Evolutionary conservation across 2,797 vertebrate species (phyloP).

Genomic region (Sebastes kiyomatsui): DNA sequence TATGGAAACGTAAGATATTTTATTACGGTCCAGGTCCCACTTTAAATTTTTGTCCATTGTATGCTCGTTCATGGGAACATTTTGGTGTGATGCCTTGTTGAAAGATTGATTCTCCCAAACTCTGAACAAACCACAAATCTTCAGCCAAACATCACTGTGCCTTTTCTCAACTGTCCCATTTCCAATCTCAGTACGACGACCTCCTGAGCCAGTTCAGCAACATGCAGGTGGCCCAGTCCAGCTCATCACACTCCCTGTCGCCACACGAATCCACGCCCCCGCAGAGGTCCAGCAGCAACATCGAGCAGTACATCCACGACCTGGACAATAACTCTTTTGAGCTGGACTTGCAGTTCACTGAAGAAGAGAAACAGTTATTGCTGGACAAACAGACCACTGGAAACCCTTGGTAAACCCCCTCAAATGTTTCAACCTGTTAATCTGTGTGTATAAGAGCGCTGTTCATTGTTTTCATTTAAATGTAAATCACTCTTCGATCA

Average conservation of each 20-base stretch:
- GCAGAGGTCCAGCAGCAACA: constrained; percentile 92
- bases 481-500: not conserved
- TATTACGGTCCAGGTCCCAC: not conserved
- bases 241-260: constrained; percentile 88
- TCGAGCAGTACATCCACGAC: constrained; percentile 98
- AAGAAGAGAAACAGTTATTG: constrained; percentile 93
- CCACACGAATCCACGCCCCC: constrained; percentile 83
- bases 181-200: constrained; percentile 90
- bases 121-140: not conserved
- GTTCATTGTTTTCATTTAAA: not conserved
- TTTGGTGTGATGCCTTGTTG: not conserved
- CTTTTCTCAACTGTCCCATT: not conserved
- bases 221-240: constrained; percentile 96
- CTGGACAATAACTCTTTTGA: constrained; percentile 98
- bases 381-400: constrained; percentile 94
- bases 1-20: constrained; percentile 92
- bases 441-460: not conserved
- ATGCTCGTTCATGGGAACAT: not conserved
- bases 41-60: not conserved
- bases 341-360: constrained; percentile 95
- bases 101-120: not conserved
- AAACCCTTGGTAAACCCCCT: constrained; percentile 92
- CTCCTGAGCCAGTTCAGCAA: constrained; percentile 99
- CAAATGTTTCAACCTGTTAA: not conserved
- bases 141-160: not conserved